phyloP scores from a whole-genome alignment of 2,113 vertebrate species.

The Lethenteron camtschaticum region DNA sequence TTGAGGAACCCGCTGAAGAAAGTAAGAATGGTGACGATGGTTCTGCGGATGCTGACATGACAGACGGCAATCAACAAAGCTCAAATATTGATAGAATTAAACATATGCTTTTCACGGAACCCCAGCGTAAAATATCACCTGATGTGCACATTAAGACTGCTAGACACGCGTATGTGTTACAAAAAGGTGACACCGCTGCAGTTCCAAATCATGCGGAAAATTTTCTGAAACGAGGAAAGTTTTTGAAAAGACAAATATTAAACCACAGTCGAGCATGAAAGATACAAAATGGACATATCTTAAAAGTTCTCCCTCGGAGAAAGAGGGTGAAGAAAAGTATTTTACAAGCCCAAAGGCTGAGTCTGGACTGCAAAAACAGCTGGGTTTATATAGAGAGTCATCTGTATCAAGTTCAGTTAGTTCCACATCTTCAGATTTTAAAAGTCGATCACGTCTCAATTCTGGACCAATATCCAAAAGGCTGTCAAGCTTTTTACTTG shows the following conservation, averaged over 20 bases:
- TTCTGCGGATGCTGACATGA: background rate
- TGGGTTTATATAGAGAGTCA: background rate
- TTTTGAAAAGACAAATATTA: background rate
- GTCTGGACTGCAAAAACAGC: background rate
- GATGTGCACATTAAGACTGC: background rate
- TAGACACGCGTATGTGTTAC: background rate
- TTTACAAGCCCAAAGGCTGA: background rate
- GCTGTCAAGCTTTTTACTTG: slow-evolving; percentile 1
- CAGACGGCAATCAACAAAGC: background rate
- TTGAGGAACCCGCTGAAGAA: too few relatives aligned
- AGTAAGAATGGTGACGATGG: background rate
- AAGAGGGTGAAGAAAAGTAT: background rate
- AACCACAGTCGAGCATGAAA: background rate
- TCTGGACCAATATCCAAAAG: background rate
- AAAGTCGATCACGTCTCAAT: background rate
- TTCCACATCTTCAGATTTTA: background rate
- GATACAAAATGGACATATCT: background rate
- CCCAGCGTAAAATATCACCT: background rate
- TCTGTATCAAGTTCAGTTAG: background rate
- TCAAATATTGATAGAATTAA: background rate
- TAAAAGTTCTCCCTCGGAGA: background rate
- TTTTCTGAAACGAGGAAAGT: background rate
- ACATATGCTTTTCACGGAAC: slow-evolving; percentile 4
- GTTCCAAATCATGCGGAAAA: background rate
- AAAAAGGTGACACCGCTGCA: background rate